phyloP scores from a whole-genome alignment of 2,888 invertebrate genomes.

The Macaria liturata region DNA sequence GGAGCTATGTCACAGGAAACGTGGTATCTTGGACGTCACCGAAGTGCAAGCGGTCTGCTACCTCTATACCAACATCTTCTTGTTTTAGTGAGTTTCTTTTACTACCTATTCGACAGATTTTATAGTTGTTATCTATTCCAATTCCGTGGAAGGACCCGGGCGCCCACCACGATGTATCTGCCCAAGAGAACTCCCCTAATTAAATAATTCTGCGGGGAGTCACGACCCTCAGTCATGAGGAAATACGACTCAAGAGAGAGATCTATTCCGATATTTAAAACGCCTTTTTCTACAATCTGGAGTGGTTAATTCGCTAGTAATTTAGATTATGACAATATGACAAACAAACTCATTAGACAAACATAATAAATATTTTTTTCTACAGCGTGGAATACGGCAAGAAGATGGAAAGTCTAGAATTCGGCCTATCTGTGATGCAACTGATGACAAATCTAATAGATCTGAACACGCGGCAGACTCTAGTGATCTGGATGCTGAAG shows the following conservation, averaged over 20 bases:
- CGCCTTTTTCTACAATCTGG: too few species aligned
- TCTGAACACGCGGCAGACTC: constrained; percentile 45
- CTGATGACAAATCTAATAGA: constrained; percentile 52
- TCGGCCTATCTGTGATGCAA: constrained; percentile 59
- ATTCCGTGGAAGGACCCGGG: too few species aligned
- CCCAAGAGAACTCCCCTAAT: too few species aligned
- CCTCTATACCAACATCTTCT: constrained; percentile 61
- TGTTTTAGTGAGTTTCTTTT: constrained; percentile 56
- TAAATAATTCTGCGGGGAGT: too few species aligned
- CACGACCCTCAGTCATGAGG: too few species aligned
- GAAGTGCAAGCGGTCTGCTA: constrained; percentile 58
- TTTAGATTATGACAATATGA: too few species aligned
- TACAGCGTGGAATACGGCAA: constrained; percentile 55
- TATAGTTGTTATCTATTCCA: background rate
- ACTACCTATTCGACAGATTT: background rate
- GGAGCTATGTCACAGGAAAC: constrained; percentile 57
- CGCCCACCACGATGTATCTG: too few species aligned
- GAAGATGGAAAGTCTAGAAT: constrained; percentile 56
- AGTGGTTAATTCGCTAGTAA: too few species aligned
- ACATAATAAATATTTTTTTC: background rate
- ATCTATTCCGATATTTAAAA: too few species aligned
- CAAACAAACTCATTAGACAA: background rate
- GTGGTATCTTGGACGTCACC: constrained; percentile 55
- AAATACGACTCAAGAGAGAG: too few species aligned
- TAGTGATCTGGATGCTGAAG: constrained; percentile 58